Conservation (phyloP, 2,797 vertebrate species). For the Pipistrellus pygmaeus region DNA sequence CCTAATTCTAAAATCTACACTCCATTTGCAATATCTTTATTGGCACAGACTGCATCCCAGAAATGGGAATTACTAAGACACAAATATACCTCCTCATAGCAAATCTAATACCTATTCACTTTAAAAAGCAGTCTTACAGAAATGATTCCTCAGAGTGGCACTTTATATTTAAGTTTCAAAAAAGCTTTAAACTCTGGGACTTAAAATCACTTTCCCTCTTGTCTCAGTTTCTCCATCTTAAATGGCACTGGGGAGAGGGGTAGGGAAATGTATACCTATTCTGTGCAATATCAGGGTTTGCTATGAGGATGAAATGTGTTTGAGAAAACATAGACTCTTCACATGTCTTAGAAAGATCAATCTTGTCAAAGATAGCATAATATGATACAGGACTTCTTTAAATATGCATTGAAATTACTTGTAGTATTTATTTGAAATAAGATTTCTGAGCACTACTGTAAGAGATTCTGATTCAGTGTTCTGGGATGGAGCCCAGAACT, state of each 20-base stretch:
- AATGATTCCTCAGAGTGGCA: constrained; percentile 3
- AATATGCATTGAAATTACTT: neutral
- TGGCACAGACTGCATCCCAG: neutral
- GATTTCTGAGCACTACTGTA: neutral
- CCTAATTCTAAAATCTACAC: constrained; percentile 16
- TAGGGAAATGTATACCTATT: neutral
- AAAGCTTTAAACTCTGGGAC: constrained; percentile 43
- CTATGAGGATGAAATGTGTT: neutral
- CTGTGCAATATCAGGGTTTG: neutral
- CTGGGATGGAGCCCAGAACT: neutral
- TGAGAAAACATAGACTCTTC: neutral
- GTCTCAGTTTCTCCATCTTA: neutral
- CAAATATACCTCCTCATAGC: neutral
- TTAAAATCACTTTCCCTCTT: neutral
- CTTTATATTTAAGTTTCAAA: constrained; percentile 52
- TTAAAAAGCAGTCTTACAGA: neutral
- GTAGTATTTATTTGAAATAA: constrained; percentile 30
- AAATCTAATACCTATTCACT: neutral
- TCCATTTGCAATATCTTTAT: constrained; percentile 1
- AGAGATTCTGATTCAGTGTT: constrained; percentile 15
- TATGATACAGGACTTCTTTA: neutral
- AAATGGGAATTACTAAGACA: neutral
- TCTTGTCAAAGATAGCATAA: neutral
- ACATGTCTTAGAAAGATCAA: neutral
- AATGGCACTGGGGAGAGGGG: neutral